Conservation (phyloP, 2,888 invertebrate species). For the Mantis religiosa region DNA sequence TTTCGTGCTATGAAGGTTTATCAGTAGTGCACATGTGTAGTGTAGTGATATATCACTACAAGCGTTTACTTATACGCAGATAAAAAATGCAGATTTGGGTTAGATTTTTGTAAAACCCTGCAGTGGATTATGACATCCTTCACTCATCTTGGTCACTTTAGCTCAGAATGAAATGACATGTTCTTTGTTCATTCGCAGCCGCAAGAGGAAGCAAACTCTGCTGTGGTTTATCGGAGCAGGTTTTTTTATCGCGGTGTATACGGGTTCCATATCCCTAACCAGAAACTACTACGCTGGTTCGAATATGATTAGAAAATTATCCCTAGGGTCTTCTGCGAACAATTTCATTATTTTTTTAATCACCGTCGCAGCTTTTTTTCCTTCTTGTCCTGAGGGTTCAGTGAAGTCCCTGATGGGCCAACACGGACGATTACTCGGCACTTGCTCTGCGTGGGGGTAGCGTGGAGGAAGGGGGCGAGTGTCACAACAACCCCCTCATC, state of each 20-base stretch:
- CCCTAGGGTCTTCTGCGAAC: constrained; percentile 21
- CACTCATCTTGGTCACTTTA: too few relatives aligned
- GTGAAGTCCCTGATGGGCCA: constrained; percentile 5
- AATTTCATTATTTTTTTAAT: constrained; percentile 25
- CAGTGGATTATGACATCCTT: too few relatives aligned
- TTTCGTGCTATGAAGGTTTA: too few relatives aligned
- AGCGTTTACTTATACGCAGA: too few relatives aligned
- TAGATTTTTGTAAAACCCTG: too few relatives aligned
- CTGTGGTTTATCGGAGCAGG: not conserved
- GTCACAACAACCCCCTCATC: not conserved
- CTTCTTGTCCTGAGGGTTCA: not conserved
- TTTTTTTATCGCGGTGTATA: not conserved
- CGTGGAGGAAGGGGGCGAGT: not conserved
- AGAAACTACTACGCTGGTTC: not conserved
- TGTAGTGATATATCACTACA: too few relatives aligned
- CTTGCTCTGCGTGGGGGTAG: not conserved
- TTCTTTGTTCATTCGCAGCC: too few relatives aligned
- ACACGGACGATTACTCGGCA: not conserved
- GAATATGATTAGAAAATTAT: constrained; percentile 22
- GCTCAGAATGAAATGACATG: too few relatives aligned
- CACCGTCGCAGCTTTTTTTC: constrained; percentile 15
- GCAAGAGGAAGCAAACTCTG: not conserved
- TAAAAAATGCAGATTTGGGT: too few relatives aligned
- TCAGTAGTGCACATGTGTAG: too few relatives aligned
- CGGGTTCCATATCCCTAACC: not conserved